Evolutionary conservation across 2,113 vertebrate species (phyloP).

Genomic region (Bubo bubo): DNA sequence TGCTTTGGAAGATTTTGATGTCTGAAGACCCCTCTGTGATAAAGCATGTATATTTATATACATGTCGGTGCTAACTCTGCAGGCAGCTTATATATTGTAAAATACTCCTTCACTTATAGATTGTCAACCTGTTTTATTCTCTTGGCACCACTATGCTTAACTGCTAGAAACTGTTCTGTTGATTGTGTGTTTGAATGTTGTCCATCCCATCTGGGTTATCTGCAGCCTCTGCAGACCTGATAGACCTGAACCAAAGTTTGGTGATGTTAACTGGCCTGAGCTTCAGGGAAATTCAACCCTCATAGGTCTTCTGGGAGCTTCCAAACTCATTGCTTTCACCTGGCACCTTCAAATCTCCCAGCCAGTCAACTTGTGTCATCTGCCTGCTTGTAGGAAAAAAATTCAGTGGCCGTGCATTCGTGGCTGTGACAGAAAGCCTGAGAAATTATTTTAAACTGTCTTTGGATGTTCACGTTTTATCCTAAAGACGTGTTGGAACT

Average conservation of each 20-base stretch:
- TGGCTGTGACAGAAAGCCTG: background rate
- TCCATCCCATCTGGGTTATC: background rate
- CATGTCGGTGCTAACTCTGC: background rate
- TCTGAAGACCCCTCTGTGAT: background rate
- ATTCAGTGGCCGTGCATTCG: background rate
- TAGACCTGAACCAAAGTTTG: fast-evolving
- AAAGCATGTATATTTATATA: background rate
- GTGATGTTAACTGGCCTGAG: background rate
- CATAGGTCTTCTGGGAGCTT: background rate
- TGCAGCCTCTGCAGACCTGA: background rate
- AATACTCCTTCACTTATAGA: background rate
- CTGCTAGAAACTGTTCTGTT: background rate
- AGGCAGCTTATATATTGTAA: background rate
- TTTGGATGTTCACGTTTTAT: background rate
- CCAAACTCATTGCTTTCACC: background rate
- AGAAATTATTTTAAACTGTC: background rate
- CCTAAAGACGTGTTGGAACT: background rate
- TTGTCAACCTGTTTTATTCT: background rate
- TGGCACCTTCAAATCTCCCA: background rate
- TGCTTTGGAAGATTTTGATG: background rate
- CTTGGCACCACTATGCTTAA: background rate
- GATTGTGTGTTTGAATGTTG: background rate
- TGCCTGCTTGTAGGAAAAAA: background rate
- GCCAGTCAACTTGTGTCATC: background rate
- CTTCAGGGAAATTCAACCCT: background rate